Percentiles rank a stretch among this genome's conserved stretches.
Evolutionary conservation across 2,113 vertebrate species (phyloP).

Genomic region (Irena cyanogastra): DNA sequence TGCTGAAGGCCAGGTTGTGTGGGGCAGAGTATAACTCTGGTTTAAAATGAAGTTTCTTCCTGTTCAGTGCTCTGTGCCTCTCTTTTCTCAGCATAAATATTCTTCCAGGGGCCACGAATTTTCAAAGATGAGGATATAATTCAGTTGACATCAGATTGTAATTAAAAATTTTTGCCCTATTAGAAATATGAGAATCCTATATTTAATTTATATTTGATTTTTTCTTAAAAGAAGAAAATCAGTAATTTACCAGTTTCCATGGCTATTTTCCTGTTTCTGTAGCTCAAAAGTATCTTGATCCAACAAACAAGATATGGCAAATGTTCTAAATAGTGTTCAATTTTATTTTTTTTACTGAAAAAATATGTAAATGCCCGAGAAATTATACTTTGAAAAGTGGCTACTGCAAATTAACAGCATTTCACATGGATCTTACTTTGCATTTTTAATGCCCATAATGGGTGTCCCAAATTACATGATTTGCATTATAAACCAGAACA

Average conservation of each 20-base stretch:
- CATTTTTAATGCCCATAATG: constrained; percentile 69
- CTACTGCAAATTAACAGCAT: constrained; percentile 60
- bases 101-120: background rate
- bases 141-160: background rate
- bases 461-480: constrained; percentile 65
- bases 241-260: background rate
- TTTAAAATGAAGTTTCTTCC: background rate
- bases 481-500: constrained; percentile 66
- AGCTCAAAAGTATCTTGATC: constrained; percentile 14
- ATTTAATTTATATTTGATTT: background rate
- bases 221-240: background rate
- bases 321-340: constrained; percentile 34
- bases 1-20: background rate
- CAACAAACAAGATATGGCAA: constrained; percentile 18
- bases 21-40: background rate
- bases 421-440: constrained; percentile 63
- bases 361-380: constrained; percentile 60
- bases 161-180: constrained; percentile 9
- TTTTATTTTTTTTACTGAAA: constrained; percentile 30
- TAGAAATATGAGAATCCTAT: background rate
- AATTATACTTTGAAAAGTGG: constrained; percentile 65
- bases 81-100: background rate
- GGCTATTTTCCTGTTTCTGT: background rate
- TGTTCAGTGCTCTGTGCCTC: background rate
- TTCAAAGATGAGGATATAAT: background rate